phyloP scores from a whole-genome alignment of 2,888 invertebrate genomes.

The Tuta absoluta region DNA sequence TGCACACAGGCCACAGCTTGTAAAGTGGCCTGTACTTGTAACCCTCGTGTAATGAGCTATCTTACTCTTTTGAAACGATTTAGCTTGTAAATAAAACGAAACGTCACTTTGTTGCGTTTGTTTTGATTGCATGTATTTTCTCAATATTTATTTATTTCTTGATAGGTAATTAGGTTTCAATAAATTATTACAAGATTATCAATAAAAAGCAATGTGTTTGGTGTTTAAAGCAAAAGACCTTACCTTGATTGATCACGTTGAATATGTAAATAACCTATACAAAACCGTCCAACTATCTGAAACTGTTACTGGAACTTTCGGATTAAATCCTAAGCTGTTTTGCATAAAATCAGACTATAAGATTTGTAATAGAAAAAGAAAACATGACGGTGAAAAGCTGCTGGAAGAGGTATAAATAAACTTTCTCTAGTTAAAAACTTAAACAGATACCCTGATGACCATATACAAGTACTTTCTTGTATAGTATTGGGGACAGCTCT shows the following conservation, averaged over 20 bases:
- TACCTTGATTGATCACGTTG: conserved; percentile 55
- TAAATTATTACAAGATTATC: not conserved
- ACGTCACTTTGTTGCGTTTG: not conserved
- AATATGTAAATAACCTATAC: conserved; percentile 52
- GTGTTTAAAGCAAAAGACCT: conserved; percentile 35
- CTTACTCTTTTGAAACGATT: too few relatives aligned
- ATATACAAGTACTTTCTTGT: too few relatives aligned
- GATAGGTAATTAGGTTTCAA: too few relatives aligned
- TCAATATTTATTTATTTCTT: not conserved
- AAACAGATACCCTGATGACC: too few relatives aligned
- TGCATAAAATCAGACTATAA: conserved; percentile 46
- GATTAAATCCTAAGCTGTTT: conserved; percentile 53
- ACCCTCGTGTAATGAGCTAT: too few relatives aligned
- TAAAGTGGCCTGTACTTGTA: too few relatives aligned
- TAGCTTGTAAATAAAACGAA: not conserved
- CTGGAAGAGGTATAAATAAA: conserved; percentile 55
- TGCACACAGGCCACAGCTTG: too few relatives aligned
- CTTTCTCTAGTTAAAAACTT: too few relatives aligned
- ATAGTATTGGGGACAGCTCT: too few relatives aligned
- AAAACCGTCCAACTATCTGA: conserved; percentile 45
- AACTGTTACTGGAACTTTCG: conserved; percentile 40
- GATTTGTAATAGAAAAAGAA: conserved; percentile 50
- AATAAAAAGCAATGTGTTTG: conserved; percentile 18
- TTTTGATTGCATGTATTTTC: not conserved
- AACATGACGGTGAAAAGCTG: conserved; percentile 38